Evolutionary conservation across 2,888 invertebrate genomes (phyloP).

Genomic region (Drosophila colorata): DNA sequence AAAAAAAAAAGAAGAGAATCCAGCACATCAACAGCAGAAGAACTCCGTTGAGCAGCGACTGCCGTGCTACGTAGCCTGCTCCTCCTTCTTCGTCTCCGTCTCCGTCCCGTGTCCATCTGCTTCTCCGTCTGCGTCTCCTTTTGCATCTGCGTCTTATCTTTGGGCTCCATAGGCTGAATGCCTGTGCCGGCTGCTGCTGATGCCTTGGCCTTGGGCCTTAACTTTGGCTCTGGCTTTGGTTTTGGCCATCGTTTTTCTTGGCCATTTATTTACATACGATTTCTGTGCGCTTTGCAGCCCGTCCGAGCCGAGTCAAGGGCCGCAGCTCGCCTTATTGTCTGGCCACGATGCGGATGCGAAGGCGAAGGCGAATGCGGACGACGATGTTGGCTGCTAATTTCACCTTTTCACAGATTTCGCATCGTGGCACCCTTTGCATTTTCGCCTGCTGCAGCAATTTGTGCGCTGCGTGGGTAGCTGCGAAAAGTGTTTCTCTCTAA

Average conservation of each 20-base stretch:
- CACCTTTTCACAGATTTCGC: constrained; percentile 74
- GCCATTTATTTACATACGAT: constrained; percentile 75
- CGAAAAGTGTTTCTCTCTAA: constrained; percentile 25
- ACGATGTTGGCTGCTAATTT: constrained; percentile 71
- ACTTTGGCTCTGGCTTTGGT: constrained; percentile 32
- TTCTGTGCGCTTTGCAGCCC: constrained; percentile 36
- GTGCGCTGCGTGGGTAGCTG: constrained; percentile 41
- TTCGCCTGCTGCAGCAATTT: not conserved
- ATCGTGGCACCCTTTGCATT: constrained; percentile 39
- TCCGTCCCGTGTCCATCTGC: not conserved
- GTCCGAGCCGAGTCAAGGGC: constrained; percentile 66
- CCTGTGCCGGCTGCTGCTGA: constrained; percentile 35
- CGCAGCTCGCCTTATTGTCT: constrained; percentile 75
- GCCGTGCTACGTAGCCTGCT: constrained; percentile 69
- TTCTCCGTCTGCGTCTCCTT: not conserved
- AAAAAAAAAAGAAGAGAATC: constrained; percentile 11
- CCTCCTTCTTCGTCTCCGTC: not conserved
- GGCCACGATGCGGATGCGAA: constrained; percentile 48
- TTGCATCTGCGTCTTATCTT: constrained; percentile 44
- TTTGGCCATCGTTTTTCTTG: constrained; percentile 51
- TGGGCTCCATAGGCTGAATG: constrained; percentile 26
- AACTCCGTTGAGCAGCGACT: constrained; percentile 51
- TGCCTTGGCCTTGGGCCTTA: constrained; percentile 65
- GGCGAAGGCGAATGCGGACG: constrained; percentile 2
- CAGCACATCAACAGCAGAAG: constrained; percentile 12